These are phyloP conservation scores for Spongilla lacustris DNA, from an alignment of 37 sponge, comb jelly and placozoan genomes.

Conservation along the genomic window DNA sequence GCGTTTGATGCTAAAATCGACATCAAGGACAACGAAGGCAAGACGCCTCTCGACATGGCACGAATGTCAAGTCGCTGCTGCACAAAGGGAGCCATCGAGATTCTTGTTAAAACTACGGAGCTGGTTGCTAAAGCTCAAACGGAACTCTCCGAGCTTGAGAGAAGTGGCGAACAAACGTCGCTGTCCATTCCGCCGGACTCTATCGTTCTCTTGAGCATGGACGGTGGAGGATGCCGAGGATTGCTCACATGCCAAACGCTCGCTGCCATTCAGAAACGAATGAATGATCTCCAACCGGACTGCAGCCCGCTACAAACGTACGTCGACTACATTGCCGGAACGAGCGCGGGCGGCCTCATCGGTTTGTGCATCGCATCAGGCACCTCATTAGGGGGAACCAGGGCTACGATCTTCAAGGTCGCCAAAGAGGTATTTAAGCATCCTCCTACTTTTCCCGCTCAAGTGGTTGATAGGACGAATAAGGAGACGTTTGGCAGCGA, in stretches of 20 bases:
- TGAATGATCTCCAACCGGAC: conserved; percentile 40
- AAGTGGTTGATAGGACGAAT: not conserved
- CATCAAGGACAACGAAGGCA: conserved; percentile 20
- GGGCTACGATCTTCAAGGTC: conserved; percentile 17
- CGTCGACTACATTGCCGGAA: conserved; percentile 73
- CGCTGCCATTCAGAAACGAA: conserved; percentile 25
- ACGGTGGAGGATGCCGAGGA: conserved; percentile 71
- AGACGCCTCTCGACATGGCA: conserved; percentile 31
- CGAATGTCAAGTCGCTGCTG: not conserved
- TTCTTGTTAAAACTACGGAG: not conserved
- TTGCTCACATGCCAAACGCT: conserved; percentile 28
- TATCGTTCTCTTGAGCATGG: conserved; percentile 54
- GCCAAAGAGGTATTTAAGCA: conserved; percentile 23
- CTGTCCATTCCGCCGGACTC: not conserved
- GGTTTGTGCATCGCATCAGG: conserved; percentile 1
- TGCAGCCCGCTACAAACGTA: conserved; percentile 21
- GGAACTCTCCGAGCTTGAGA: not conserved
- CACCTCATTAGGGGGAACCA: not conserved
- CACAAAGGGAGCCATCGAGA: conserved; percentile 1
- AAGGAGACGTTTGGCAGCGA: not conserved
- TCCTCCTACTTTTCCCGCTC: not conserved
- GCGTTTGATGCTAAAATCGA: conserved; percentile 46
- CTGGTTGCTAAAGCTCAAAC: not conserved
- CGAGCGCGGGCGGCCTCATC: conserved; percentile 69
- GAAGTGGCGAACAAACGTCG: not conserved